Conservation (phyloP, 64 coral and sea anemone species). For the Actinia tenebrosa region DNA sequence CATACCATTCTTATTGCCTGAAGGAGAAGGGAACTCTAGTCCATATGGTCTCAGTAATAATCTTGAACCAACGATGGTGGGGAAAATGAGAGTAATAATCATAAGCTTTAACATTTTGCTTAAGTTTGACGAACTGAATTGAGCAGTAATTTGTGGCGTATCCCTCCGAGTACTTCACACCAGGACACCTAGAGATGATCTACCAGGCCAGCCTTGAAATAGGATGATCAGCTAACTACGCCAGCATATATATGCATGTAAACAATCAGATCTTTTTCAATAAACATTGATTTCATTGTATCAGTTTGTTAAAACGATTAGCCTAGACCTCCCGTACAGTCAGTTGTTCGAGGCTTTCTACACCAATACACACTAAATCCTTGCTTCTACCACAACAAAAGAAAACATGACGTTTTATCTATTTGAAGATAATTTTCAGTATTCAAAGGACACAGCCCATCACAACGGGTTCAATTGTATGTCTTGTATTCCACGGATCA, state of each 20-base stretch:
- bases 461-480: background rate
- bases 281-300: background rate
- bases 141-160: background rate
- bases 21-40: background rate
- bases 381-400: background rate
- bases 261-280: slow-evolving; percentile 9
- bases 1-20: background rate
- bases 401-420: background rate
- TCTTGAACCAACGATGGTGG: background rate
- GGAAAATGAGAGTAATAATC: background rate
- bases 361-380: background rate
- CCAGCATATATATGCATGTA: background rate
- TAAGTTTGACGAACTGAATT: background rate
- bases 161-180: background rate
- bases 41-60: background rate
- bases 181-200: background rate
- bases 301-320: slow-evolving; percentile 5
- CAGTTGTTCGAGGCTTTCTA: background rate
- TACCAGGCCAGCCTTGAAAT: background rate
- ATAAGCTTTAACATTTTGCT: background rate
- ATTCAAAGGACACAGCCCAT: background rate
- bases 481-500: background rate
- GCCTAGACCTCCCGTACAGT: background rate
- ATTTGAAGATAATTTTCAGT: background rate
- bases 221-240: background rate